These are phyloP conservation scores for Pitangus sulphuratus DNA, from an alignment of 2,797 vertebrate species.

Conservation along the genomic window DNA sequence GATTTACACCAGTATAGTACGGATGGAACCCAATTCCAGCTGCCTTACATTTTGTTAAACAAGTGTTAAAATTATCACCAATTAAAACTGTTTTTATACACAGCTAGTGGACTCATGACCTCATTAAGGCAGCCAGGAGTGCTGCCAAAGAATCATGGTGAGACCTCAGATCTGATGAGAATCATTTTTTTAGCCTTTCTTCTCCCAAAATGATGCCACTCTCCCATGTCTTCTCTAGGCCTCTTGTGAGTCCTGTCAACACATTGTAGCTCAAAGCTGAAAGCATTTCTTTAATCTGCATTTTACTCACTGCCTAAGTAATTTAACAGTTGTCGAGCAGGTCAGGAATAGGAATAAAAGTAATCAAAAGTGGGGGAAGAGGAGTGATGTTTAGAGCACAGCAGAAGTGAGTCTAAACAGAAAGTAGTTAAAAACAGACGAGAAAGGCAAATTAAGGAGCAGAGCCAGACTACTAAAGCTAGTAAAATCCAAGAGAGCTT, in stretches of 20 bases:
- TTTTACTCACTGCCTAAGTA: slow-evolving; percentile 38
- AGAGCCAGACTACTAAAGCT: not conserved
- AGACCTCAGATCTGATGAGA: not conserved
- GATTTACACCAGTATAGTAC: not conserved
- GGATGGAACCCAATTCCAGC: not conserved
- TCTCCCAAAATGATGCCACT: not conserved
- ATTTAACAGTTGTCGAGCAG: slow-evolving; percentile 35
- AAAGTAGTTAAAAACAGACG: not conserved
- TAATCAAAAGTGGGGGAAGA: not conserved
- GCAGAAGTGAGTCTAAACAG: not conserved
- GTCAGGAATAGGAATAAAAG: slow-evolving; percentile 43
- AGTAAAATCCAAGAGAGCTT: not conserved
- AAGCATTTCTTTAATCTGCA: slow-evolving; percentile 18
- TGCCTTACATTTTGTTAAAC: not conserved
- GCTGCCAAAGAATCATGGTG: not conserved
- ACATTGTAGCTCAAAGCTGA: slow-evolving; percentile 33
- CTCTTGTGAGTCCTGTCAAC: slow-evolving; percentile 54
- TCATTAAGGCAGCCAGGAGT: not conserved
- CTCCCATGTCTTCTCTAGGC: not conserved
- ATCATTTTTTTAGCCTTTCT: not conserved
- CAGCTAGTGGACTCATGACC: not conserved
- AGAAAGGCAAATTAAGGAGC: not conserved
- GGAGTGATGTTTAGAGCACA: not conserved
- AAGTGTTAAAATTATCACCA: slow-evolving; percentile 13
- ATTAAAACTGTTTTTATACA: not conserved